Base-by-base conservation (phyloP, 1,140 invertebrate genomes). In the Trichomalopsis sarcophagae region DNA sequence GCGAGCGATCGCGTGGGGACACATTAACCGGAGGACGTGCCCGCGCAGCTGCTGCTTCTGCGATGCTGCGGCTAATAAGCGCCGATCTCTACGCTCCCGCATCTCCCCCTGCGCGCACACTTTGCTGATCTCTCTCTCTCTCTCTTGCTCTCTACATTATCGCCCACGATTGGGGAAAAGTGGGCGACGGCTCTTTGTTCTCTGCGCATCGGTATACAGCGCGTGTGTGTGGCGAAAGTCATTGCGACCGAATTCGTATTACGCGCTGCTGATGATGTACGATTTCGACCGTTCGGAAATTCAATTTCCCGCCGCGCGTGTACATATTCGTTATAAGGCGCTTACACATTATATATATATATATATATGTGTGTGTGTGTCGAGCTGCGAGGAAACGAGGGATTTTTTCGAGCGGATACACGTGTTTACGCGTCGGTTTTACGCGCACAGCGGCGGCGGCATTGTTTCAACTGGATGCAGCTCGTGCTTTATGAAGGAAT, bases 1-100 rank as follows among this genome's bases (percentile, higher is more conserved):
- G 55, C 55, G 55, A 62, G 55, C 21, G 55, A 62, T 62, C 55
- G 55, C 55, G 55, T 62, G 21, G 55, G 55, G 55, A 62, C 55
- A 62, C 55, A 62, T 62, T 62, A 62, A 62, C 55, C 55, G 55
- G 55, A 62, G 55, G 55, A 62, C 55, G 55, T 62, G 55, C 55
- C 55, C 55, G 55, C 55, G n/a, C 55, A 62, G 55, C 55, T 62
- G 55, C 17, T n/a, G 55, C 55, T 62, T 17, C 55, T n/a, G 33
- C 33, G 55, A 17, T 62, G 55, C 55, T 62, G 55, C 55, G 55
- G 55, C 55, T 62, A 62, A 62, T 62, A 62, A 62, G 55, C 21
- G 55, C 55, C 55, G 55, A 62, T 62, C 55, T 62, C 21, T n/a
- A 62, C 10, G 10, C 17, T 62, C 55, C 55, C 55, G 27, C 27